These are phyloP conservation scores for Thalassaphorura encarpata DNA, from an alignment of 1,140 invertebrate species.

Conservation along the genomic window DNA sequence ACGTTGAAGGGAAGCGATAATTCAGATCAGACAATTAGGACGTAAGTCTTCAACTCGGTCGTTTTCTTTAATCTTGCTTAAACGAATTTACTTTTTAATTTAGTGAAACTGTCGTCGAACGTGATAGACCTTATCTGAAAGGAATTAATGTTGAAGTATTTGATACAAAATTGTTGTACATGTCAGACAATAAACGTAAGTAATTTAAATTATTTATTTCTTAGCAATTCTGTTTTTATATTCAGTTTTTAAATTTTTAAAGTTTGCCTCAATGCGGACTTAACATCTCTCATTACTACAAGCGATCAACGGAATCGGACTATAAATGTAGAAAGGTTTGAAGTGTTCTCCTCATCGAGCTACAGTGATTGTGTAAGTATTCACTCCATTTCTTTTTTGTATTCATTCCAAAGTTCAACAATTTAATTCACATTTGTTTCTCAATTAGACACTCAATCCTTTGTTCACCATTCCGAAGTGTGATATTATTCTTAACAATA, in stretches of 20 bases:
- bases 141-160: constrained; percentile 28
- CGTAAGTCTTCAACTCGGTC: too few relatives aligned
- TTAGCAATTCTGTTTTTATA: neutral
- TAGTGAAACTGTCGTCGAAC: too few relatives aligned
- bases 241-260: neutral
- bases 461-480: constrained; percentile 29
- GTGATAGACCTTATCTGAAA: too few relatives aligned
- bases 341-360: constrained; percentile 30
- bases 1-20: too few relatives aligned
- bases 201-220: neutral
- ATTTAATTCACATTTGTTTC: neutral
- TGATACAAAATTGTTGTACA: constrained; percentile 24
- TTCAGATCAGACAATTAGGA: too few relatives aligned
- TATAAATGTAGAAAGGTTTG: constrained; percentile 25
- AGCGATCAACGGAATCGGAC: constrained; percentile 17
- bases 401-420: neutral
- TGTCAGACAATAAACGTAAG: constrained; percentile 29
- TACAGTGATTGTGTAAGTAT: constrained; percentile 32
- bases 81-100: too few relatives aligned
- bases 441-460: constrained; percentile 26
- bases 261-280: constrained; percentile 30
- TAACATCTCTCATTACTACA: constrained; percentile 13
- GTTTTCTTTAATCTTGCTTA: too few relatives aligned
- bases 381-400: neutral
- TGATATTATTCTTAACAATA: constrained; percentile 8